Evolutionary conservation across 2,797 vertebrate species (phyloP).

Genomic region (Ptychadena robeensis): DNA sequence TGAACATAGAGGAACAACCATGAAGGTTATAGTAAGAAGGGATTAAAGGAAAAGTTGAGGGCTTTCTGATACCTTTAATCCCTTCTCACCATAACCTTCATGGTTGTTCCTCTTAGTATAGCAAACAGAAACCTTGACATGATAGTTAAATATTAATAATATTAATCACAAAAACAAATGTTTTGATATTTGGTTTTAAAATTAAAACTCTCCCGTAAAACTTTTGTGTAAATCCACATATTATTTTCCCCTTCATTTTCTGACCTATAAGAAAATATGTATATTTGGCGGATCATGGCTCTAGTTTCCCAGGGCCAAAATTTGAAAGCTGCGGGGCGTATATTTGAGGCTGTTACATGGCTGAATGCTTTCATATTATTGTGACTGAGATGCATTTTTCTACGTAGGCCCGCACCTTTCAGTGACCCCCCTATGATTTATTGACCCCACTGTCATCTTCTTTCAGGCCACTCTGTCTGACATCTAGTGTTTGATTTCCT

Average conservation of each 20-base stretch:
- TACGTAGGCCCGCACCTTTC: slow-evolving; percentile 54
- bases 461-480: slow-evolving; percentile 53
- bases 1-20: too few relatives aligned
- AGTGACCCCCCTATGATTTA: slow-evolving; percentile 63
- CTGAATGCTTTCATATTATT: slow-evolving; percentile 62
- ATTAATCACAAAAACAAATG: background rate
- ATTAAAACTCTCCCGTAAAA: background rate
- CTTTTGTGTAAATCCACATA: background rate
- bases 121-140: too few relatives aligned
- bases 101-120: too few relatives aligned
- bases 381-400: slow-evolving; percentile 58
- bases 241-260: background rate
- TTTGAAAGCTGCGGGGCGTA: slow-evolving; percentile 54
- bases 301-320: slow-evolving; percentile 53
- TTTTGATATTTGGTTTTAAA: too few relatives aligned
- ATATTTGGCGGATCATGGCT: slow-evolving; percentile 16
- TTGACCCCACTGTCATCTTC: slow-evolving; percentile 61
- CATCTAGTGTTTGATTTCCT: slow-evolving; percentile 58
- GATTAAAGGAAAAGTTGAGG: too few relatives aligned
- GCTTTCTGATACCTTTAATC: too few relatives aligned
- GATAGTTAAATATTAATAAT: too few relatives aligned
- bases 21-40: too few relatives aligned
- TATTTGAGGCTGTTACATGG: slow-evolving; percentile 60
- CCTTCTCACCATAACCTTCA: too few relatives aligned
- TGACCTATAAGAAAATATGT: slow-evolving; percentile 23